Base-by-base conservation (phyloP, 2,113 vertebrate species). In the Lasiurus borealis region DNA sequence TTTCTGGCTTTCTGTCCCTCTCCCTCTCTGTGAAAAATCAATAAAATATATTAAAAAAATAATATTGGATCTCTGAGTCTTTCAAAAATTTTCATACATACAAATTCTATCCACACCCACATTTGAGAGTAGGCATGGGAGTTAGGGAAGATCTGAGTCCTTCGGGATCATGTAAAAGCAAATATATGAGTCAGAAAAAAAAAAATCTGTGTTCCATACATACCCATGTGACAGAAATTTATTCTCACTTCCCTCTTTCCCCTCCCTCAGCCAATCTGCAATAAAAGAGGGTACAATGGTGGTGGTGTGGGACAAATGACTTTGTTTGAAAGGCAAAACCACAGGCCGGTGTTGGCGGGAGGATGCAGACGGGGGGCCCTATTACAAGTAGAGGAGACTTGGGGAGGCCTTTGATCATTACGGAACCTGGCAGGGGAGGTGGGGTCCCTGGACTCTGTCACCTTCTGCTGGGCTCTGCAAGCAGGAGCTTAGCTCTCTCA, bases 241-340 rank as follows among this genome's bases (percentile, higher is more conserved):
- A 46, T 29, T 31, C 21, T 85, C 52, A 91, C 64, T 84, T 88
- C 44, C 81, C 62, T 46, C 27, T 73, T 89, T 46, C 36, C 16
- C 50, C 8, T n/a, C 36, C 80, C n/a, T 86, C 66, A 68, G 90
- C 18, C 44, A 36, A 7, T 82, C 36, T 91, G 69, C 16, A 82
- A 31, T 69, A 44, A 68, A 91, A 36, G 14, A 88, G 57, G 36
- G 72, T 29, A 54, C 89, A 76, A n/a, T 52, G 46, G 21, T 0
- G 2, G 29, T 40, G 66, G 29, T 19, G 3, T 50, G 83, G 90
- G 93, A 86, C 66, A 87, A 90, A 77, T 81, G 29, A 36, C 76
- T 54, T 94, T 84, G 75, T 48, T 23, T 64, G 68, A 89, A 89
- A 84, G 89, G 92, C 50, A n/a, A 64, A 93, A 69, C 15, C 72